Conservation (phyloP, 2,113 vertebrate species). For the Cervus canadensis region DNA sequence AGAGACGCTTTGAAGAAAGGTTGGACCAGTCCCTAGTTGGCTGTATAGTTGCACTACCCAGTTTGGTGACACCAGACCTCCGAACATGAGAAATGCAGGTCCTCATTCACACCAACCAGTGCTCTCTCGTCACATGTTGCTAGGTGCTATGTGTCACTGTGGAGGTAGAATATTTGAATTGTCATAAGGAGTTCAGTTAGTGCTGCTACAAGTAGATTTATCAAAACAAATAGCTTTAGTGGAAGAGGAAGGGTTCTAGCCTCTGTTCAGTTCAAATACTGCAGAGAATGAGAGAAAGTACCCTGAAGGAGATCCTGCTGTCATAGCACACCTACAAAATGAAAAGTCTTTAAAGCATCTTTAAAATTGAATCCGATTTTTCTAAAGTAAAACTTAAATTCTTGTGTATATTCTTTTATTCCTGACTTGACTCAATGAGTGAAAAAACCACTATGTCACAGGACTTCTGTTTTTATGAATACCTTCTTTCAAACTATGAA, state of each 20-base stretch:
- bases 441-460: background rate
- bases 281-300: background rate
- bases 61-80: background rate
- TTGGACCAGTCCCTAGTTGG: background rate
- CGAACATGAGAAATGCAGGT: background rate
- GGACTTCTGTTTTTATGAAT: background rate
- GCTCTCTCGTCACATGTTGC: background rate
- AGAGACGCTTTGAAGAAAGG: background rate
- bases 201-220: background rate
- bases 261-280: background rate
- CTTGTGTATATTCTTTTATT: background rate
- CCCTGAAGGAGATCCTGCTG: background rate
- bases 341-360: background rate
- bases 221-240: background rate
- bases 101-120: background rate
- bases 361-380: background rate
- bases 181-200: background rate
- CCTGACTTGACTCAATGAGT: background rate
- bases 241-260: background rate
- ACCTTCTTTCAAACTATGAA: background rate
- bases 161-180: background rate
- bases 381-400: background rate
- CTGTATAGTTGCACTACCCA: background rate
- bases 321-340: background rate
- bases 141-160: background rate